A percentile compares a stretch with the other conserved stretches of the same genome.
Conservation (phyloP, 2,797 vertebrate genomes). For the Distichodus sexfasciatus region DNA sequence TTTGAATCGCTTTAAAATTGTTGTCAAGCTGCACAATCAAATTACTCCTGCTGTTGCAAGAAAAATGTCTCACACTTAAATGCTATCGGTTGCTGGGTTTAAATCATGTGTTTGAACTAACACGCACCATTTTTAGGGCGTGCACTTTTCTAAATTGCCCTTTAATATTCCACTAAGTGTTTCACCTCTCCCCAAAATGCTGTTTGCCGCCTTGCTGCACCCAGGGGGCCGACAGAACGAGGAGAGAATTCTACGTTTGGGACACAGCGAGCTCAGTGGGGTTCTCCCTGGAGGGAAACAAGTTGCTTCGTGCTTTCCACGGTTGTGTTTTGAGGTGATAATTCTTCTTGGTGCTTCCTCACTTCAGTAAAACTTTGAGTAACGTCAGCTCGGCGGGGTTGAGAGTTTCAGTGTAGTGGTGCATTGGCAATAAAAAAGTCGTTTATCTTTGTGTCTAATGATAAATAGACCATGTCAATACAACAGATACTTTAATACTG, state of each 20-base stretch:
- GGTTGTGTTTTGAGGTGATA: background rate
- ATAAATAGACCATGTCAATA: slow-evolving; percentile 16
- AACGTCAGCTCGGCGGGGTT: too few relatives aligned
- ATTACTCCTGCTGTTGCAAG: background rate
- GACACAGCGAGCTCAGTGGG: slow-evolving; percentile 14
- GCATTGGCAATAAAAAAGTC: too few relatives aligned
- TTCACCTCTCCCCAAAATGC: slow-evolving; percentile 6
- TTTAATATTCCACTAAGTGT: background rate
- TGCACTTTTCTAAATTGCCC: background rate
- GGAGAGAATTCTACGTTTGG: slow-evolving; percentile 27
- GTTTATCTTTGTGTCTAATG: slow-evolving; percentile 3
- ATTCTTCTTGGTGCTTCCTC: background rate
- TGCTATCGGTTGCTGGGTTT: background rate
- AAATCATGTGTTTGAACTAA: background rate
- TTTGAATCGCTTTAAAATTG: background rate
- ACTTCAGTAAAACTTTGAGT: background rate
- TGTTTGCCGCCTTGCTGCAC: background rate
- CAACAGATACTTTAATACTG: slow-evolving; percentile 1
- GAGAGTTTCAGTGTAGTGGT: too few relatives aligned
- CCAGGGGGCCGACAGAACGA: slow-evolving; percentile 2
- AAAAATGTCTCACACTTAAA: background rate
- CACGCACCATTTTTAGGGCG: too few relatives aligned
- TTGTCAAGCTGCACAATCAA: background rate
- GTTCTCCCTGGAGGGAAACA: slow-evolving; percentile 1
- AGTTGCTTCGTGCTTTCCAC: background rate